These are phyloP conservation scores for Thermophis baileyi DNA, from an alignment of 2,113 vertebrate genomes.

Conservation along the genomic window DNA sequence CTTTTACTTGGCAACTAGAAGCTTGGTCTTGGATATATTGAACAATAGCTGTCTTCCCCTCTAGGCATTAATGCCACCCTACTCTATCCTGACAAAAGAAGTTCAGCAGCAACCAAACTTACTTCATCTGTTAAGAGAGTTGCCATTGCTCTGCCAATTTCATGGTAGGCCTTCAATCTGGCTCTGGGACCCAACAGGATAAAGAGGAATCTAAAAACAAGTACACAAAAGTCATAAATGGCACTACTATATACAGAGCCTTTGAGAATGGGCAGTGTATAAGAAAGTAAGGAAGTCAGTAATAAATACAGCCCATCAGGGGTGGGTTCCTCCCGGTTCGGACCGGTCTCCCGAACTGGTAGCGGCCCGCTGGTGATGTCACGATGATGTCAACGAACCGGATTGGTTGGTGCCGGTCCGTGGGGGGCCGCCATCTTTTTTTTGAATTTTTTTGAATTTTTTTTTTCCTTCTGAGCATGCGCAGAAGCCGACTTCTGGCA, in stretches of 20 bases:
- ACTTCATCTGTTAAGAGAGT: constrained; percentile 73
- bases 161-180: constrained; percentile 58
- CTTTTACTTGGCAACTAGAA: not conserved
- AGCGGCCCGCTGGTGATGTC: too few species aligned
- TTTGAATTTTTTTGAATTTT: too few species aligned
- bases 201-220: constrained; percentile 72
- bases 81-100: not conserved
- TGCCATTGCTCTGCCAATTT: constrained; percentile 75
- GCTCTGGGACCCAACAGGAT: constrained; percentile 71
- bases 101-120: constrained; percentile 23
- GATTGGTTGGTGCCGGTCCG: too few species aligned
- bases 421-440: too few species aligned
- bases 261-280: not conserved
- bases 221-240: not conserved
- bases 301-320: not conserved
- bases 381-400: too few species aligned
- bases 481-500: too few species aligned
- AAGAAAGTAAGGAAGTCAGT: not conserved
- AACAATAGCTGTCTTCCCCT: not conserved
- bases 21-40: not conserved
- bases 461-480: too few species aligned
- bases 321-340: too few species aligned
- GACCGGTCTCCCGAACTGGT: too few species aligned
- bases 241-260: not conserved
- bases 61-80: not conserved